Conservation (phyloP, 2,888 invertebrate genomes). For the Callosobruchus maculatus region DNA sequence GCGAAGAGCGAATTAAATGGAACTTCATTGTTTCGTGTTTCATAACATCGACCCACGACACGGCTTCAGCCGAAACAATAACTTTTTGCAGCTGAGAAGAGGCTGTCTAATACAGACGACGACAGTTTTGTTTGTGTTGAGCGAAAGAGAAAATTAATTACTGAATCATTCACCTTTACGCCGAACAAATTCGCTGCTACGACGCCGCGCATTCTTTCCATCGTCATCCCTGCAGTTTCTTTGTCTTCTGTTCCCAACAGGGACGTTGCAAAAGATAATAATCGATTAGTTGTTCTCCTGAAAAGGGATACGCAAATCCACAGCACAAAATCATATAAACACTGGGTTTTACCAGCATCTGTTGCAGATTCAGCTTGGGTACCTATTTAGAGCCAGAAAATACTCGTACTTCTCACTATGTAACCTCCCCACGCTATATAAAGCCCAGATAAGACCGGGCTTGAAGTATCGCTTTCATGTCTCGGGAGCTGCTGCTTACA, state of each 20-base stretch:
- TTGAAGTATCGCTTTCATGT: too few relatives aligned
- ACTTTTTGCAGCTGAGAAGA: constrained; percentile 21
- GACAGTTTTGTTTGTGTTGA: constrained; percentile 27
- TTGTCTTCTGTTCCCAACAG: background rate
- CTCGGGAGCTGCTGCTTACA: too few relatives aligned
- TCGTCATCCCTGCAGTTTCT: background rate
- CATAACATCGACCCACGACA: constrained; percentile 11
- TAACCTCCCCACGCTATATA: too few relatives aligned
- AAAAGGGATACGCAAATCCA: too few relatives aligned
- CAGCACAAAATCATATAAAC: background rate
- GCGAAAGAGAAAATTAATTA: constrained; percentile 28
- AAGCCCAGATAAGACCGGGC: too few relatives aligned
- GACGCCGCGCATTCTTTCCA: background rate
- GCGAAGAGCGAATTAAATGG: background rate
- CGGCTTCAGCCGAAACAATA: constrained; percentile 12
- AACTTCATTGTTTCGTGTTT: constrained; percentile 9
- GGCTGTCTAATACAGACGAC: constrained; percentile 25
- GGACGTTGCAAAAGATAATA: background rate
- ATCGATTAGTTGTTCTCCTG: too few relatives aligned
- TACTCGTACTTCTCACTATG: too few relatives aligned
- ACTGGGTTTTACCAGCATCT: too few relatives aligned
- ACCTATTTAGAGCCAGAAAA: too few relatives aligned
- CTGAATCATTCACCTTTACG: constrained; percentile 23
- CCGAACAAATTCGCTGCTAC: background rate
- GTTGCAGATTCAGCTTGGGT: too few relatives aligned